Evolutionary conservation across 2,888 invertebrate species (phyloP).

Genomic region (Polia nebulosa): DNA sequence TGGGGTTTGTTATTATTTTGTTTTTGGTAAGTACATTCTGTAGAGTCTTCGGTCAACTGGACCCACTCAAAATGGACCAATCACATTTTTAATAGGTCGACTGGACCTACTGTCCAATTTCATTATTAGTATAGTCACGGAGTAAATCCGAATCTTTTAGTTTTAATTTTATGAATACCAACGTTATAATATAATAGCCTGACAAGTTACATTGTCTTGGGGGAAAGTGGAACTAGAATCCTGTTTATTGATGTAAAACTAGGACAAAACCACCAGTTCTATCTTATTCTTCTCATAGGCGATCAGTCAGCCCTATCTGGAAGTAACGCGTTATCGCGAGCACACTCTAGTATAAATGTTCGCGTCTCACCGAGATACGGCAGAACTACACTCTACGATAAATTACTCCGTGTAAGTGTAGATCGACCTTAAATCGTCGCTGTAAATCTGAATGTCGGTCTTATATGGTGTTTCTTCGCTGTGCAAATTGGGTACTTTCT

Average conservation of each 20-base stretch:
- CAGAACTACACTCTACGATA: conserved; percentile 55
- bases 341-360: conserved; percentile 59
- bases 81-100: no score
- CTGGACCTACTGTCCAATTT: no score
- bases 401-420: conserved; percentile 64
- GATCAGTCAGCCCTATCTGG: conserved; percentile 50
- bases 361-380: conserved; percentile 56
- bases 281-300: conserved; percentile 22
- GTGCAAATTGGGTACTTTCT: conserved; percentile 65
- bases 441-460: conserved; percentile 69
- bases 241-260: neutral
- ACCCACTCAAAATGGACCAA: no score
- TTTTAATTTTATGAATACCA: no score
- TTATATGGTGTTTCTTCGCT: conserved; percentile 62
- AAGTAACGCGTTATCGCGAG: conserved; percentile 45
- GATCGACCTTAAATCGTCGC: conserved; percentile 68
- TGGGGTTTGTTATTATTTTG: no score
- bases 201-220: no score
- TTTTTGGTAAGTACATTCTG: no score
- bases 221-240: no score
- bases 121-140: no score
- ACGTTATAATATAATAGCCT: no score
- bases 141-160: no score
- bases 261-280: neutral
- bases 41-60: no score